Conservation (phyloP, 1,140 invertebrate species). For the Drosophila guanche region DNA sequence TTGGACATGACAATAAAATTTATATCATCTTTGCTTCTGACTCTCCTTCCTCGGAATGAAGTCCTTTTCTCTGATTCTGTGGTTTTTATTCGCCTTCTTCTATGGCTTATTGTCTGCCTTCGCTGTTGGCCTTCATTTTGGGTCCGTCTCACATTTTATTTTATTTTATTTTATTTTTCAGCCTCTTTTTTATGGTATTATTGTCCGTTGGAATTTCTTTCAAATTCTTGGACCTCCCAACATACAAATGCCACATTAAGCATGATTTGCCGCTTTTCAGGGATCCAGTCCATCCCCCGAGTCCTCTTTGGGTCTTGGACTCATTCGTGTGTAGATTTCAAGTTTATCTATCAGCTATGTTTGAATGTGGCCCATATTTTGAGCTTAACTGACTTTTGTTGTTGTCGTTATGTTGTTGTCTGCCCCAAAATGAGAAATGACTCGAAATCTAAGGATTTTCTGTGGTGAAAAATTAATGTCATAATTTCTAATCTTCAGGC, state of each 20-base stretch:
- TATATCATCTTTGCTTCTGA: conserved; percentile 73
- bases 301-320: conserved; percentile 39
- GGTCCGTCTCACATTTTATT: conserved; percentile 23
- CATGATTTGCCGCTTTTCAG: conserved; percentile 78
- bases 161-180: conserved; percentile 70
- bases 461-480: conserved; percentile 70
- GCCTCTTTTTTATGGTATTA: conserved; percentile 67
- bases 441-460: conserved; percentile 28
- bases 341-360: conserved; percentile 72
- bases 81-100: conserved; percentile 72
- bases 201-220: conserved; percentile 65
- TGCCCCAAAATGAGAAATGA: conserved; percentile 31
- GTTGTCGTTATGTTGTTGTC: conserved; percentile 6
- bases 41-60: conserved; percentile 51
- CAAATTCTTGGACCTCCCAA: conserved; percentile 65
- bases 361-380: conserved; percentile 69
- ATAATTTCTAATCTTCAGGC: conserved; percentile 78
- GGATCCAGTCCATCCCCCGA: conserved; percentile 49
- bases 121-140: conserved; percentile 25
- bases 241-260: conserved; percentile 78
- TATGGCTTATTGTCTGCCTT: conserved; percentile 27
- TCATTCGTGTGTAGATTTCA: conserved; percentile 61
- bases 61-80: conserved; percentile 70
- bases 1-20: conserved; percentile 82
- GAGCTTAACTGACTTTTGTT: conserved; percentile 71